Evolutionary conservation across 2,113 vertebrate genomes (phyloP).

Genomic region (Oreochromis tanganicae): DNA sequence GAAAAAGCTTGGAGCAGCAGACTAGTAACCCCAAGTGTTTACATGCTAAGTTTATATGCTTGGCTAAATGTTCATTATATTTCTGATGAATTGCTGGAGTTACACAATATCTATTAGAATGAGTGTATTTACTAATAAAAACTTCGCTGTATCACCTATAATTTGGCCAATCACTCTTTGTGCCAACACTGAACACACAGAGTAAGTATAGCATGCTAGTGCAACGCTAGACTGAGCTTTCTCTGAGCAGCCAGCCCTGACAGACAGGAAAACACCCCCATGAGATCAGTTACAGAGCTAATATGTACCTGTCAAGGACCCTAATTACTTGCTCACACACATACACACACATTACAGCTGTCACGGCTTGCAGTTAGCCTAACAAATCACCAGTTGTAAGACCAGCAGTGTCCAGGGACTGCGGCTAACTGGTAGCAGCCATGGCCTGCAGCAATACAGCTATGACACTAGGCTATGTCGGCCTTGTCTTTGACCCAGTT

Average conservation of each 20-base stretch:
- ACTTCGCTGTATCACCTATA: neutral
- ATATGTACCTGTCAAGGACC: conserved; percentile 61
- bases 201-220: neutral
- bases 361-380: conserved; percentile 25
- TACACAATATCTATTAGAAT: neutral
- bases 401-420: neutral
- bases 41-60: neutral
- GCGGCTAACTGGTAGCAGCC: conserved; percentile 22
- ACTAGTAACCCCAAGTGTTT: neutral
- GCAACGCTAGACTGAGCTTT: conserved; percentile 16
- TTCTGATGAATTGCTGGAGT: neutral
- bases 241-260: conserved; percentile 40
- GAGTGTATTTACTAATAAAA: neutral
- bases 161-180: neutral
- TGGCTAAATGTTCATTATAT: neutral
- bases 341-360: conserved; percentile 29
- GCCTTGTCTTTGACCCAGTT: neutral
- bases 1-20: neutral
- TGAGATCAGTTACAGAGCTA: conserved; percentile 64
- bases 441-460: neutral
- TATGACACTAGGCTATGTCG: neutral
- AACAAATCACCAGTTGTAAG: conserved; percentile 35
- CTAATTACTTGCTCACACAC: conserved; percentile 40
- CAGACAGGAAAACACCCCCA: conserved; percentile 53
- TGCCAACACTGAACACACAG: neutral